Evolutionary conservation across 2,113 vertebrate species (phyloP).

Genomic region (Patagioenas fasciata): DNA sequence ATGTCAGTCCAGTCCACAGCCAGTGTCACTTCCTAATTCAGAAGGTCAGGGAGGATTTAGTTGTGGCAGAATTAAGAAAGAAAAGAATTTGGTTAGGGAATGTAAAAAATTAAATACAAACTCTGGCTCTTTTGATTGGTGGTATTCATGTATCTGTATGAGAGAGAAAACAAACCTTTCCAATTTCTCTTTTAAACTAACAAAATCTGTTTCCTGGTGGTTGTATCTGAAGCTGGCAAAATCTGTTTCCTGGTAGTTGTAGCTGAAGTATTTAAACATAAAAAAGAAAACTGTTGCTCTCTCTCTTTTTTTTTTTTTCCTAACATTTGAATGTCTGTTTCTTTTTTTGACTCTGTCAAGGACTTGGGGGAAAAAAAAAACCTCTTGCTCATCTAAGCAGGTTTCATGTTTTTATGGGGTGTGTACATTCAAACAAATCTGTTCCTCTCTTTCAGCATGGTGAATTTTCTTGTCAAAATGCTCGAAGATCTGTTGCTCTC

Average conservation of each 20-base stretch:
- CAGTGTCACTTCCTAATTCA: background rate
- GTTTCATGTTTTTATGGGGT: conserved; percentile 4
- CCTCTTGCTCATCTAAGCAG: conserved; percentile 57
- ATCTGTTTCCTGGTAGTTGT: conserved; percentile 48
- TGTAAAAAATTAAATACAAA: background rate
- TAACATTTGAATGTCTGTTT: conserved; percentile 73
- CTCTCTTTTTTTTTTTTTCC: conserved; percentile 44
- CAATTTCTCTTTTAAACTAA: conserved; percentile 51
- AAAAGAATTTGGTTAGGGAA: conserved; percentile 1
- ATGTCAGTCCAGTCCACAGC: background rate
- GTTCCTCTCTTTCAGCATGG: conserved; percentile 58
- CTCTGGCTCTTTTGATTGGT: conserved; percentile 42
- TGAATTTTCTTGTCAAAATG: conserved; percentile 69
- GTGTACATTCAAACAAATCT: conserved; percentile 75
- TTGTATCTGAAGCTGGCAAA: conserved; percentile 55
- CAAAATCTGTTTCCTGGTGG: conserved; percentile 60
- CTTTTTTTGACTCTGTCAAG: conserved; percentile 70
- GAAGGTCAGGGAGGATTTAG: background rate
- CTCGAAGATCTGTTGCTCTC: conserved; percentile 64
- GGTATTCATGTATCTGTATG: conserved; percentile 1
- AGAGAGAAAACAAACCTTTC: conserved; percentile 59
- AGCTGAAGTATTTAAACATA: conserved; percentile 57
- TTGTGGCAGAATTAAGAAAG: background rate
- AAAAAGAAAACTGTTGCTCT: conserved; percentile 63
- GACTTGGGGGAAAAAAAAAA: conserved; percentile 35